Evolutionary conservation across 2,797 vertebrate species (phyloP), one percentile per base, ranked within the genome.

Genomic region (Coccyzus lansbergi): DNA sequence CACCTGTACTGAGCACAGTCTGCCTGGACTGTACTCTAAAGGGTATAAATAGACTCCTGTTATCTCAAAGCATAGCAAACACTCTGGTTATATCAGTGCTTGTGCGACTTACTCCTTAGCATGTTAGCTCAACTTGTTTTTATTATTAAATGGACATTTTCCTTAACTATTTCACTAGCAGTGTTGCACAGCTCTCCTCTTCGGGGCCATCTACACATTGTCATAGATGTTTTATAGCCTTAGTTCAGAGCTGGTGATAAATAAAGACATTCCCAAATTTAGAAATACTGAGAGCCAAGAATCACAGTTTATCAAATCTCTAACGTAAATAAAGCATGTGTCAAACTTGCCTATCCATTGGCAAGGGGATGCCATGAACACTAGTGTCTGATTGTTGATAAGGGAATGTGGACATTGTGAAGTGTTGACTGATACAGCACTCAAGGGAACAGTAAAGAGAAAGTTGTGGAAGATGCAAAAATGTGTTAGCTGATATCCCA

Each of bases 371-470:
- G 64, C 74, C 90, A 84, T 48, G 91, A 91, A 71, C 90, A 9
- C 53, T 90, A 22, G 67, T 33, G 58, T 88, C 82, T 83, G 92
- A 24, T 79, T 79, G 68, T 42, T 86, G 93, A 96, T 95, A 95
- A 93, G 83, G 52, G 74, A 84, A 88, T 91, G 69, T 83, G 76
- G 55, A 65, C 1, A 4, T 56, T 94, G 70, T 46, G 85, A 95
- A 91, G 93, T 95, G 94, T 88, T 95, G 95, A 94, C 84, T 95
- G 93, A 92, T 88, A 83, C 1, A 76, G 59, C 79, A 36, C 93
- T 90, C 92, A 14, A 79, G 94, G 87, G 93, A 94, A 83, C 72
- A 63, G 83, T 81, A 91, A 83, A 95, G 76, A 63, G 92, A 94
- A 94, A 88, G 80, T 72, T 92, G 48, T 86, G 77, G 85, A 94